Evolutionary conservation across 53 echinoderm and acorn worm species (phyloP), one percentile per base, ranked within the genome.

Genomic region (Holothuria scabra): DNA sequence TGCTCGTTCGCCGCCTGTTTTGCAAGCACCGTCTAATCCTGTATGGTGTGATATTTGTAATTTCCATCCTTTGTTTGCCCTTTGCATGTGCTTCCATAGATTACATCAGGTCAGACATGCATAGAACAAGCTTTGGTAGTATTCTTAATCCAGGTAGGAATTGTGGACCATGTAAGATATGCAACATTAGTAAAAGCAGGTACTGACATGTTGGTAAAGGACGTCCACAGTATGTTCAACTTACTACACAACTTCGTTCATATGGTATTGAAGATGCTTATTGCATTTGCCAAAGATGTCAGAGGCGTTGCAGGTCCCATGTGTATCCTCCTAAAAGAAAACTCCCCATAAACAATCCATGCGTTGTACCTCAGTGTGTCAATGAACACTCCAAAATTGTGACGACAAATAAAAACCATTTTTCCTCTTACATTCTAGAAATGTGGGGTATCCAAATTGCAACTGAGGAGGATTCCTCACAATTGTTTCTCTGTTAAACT

Each of bases 141-240:
- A 12, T 12, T 14, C 58, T 57, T 70, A 32, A 70, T 13, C 70
- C 70, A 35, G 70, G 33, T 13, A 70, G 30, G 38, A 38, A 12
- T 33, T 70, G 38, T 70, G 70, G 70, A 21, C 70, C 70, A 14
- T 70, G 70, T n/a, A 70, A 70, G 30, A 33, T 70, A n/a, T 70
- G 70, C 70, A 25, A 29, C 20, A 38, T 20, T 70, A 11, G 20
- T 25, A 70, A 34, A 34, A 70, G 37, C 37, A 22, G 70, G 33
- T 70, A 70, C 33, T 70, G 70, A 38, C 70, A 70, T 70, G n/a
- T 70, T 70, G 70, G 74, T 20, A n/a, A 72, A 46, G 74, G 31
- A 14, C 19, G 46, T 13, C 74, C 49, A 7, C 44, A 72, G 24
- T 7, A 44, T 46, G 22, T 14, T n/a, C 46, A 37, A 41, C 46